phyloP scores from a whole-genome alignment of 1,140 invertebrate genomes.

The Geopemphigus sp. region DNA sequence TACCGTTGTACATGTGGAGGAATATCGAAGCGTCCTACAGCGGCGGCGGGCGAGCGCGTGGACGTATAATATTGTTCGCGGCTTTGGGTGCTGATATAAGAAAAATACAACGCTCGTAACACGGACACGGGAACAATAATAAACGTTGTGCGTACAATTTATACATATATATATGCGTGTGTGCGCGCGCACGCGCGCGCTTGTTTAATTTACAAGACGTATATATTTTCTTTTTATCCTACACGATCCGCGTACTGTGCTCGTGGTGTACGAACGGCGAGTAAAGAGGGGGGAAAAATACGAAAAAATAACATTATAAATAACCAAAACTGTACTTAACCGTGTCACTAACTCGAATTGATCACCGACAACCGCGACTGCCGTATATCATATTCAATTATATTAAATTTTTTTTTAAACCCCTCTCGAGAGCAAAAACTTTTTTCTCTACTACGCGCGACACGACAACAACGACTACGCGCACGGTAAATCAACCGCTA shows the following conservation, averaged over 20 bases:
- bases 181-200: background rate
- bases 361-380: slow-evolving; percentile 28
- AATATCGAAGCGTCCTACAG: background rate
- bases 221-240: slow-evolving; percentile 28
- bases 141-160: background rate
- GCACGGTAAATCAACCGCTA: slow-evolving; percentile 6
- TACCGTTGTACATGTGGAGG: background rate
- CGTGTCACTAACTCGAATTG: slow-evolving; percentile 27
- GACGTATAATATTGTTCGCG: background rate
- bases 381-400: slow-evolving; percentile 36
- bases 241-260: too few relatives aligned
- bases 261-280: too few relatives aligned
- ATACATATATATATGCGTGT: too few relatives aligned
- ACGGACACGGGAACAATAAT: background rate
- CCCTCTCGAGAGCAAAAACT: slow-evolving; percentile 11
- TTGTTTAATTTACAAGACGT: slow-evolving; percentile 22
- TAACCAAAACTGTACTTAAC: slow-evolving; percentile 29
- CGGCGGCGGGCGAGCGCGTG: background rate
- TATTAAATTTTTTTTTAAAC: slow-evolving; percentile 17
- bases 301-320: slow-evolving; percentile 32
- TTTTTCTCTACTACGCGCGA: background rate
- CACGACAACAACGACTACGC: background rate
- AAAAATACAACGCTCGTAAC: background rate
- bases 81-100: background rate
- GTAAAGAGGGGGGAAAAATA: background rate